Conservation (phyloP, 2,888 invertebrate species). For the Amblyteles armatorius region DNA sequence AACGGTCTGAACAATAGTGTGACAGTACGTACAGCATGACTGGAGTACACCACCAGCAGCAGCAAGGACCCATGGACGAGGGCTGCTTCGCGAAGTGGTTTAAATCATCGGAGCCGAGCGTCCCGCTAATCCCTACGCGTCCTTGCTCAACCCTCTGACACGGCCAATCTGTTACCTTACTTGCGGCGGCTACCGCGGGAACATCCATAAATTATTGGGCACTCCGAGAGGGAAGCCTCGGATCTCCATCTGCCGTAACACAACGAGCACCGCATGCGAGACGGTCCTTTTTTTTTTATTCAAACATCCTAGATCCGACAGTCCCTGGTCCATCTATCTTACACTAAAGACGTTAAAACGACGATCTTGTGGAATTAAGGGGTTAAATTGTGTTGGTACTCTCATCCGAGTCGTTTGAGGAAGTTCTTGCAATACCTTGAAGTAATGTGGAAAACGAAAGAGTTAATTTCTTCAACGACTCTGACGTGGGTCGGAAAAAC, state of each 20-base stretch:
- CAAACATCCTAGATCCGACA: neutral
- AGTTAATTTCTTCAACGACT: too few relatives aligned
- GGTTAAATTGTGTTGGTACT: too few relatives aligned
- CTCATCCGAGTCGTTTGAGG: too few relatives aligned
- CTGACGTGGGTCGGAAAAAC: too few relatives aligned
- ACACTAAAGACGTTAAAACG: neutral
- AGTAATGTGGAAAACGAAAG: too few relatives aligned
- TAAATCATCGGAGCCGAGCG: constrained; percentile 70
- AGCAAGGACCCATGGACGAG: constrained; percentile 7
- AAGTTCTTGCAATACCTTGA: too few relatives aligned
- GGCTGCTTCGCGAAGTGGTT: constrained; percentile 66
- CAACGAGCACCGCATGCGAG: constrained; percentile 10
- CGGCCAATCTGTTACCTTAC: constrained; percentile 73
- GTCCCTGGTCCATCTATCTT: neutral
- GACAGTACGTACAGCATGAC: constrained; percentile 37
- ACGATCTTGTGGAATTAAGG: neutral
- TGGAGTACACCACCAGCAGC: neutral
- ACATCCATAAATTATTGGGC: constrained; percentile 71
- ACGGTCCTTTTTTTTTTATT: constrained; percentile 8
- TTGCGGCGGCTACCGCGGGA: constrained; percentile 66
- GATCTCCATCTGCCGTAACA: constrained; percentile 31
- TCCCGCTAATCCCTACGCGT: constrained; percentile 70
- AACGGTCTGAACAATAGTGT: constrained; percentile 41
- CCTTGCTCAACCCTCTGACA: constrained; percentile 71
- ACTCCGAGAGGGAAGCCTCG: constrained; percentile 43